Conservation (phyloP, 2,113 vertebrate species). For the Ctenomys sociabilis region DNA sequence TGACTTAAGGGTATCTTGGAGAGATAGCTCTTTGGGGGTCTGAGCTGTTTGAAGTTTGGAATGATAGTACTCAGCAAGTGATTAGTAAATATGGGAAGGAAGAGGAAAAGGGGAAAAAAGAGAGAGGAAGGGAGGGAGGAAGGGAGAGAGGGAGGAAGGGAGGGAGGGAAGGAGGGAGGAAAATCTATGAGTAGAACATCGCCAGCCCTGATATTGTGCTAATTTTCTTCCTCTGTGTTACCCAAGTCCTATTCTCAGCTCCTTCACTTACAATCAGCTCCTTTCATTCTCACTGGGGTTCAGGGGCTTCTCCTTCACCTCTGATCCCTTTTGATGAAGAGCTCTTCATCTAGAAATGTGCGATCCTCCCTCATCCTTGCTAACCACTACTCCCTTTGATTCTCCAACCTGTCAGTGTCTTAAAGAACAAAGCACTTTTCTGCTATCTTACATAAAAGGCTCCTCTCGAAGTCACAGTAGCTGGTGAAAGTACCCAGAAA, state of each 20-base stretch:
- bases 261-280: not conserved
- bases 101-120: not conserved
- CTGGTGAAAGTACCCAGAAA: not conserved
- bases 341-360: not conserved
- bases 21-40: not conserved
- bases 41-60: not conserved
- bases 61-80: not conserved
- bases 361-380: not conserved
- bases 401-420: not conserved
- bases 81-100: not conserved
- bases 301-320: not conserved
- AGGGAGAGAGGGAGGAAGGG: too few relatives aligned
- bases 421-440: conserved; percentile 32
- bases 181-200: not conserved
- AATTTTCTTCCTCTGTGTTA: not conserved
- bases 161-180: not conserved
- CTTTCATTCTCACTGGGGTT: not conserved
- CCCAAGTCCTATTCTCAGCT: not conserved
- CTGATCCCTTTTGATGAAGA: not conserved
- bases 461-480: not conserved
- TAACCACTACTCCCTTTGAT: not conserved
- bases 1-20: not conserved
- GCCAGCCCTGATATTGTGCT: not conserved
- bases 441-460: conserved; percentile 13
- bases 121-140: too few relatives aligned